Conservation (phyloP, 92 coral and sea anemone species). For the Epizoanthus ramosus region DNA sequence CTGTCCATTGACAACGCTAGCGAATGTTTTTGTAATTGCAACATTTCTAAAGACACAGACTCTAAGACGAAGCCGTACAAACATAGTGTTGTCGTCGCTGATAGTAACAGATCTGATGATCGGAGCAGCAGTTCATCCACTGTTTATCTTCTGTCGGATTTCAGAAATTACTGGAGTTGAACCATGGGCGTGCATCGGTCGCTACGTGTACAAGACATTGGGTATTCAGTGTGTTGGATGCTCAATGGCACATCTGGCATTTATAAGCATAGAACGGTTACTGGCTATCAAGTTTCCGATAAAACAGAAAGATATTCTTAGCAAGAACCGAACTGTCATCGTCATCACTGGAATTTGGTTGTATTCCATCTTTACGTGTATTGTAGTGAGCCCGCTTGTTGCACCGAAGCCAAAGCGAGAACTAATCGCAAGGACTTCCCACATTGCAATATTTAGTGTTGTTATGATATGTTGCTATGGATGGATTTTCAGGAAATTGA, state of each 20-base stretch:
- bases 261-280: constrained; percentile 32
- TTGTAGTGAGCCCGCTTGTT: background rate
- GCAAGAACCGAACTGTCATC: background rate
- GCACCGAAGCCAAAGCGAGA: constrained; percentile 18
- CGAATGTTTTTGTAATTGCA: constrained; percentile 1
- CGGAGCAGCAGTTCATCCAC: constrained; percentile 13
- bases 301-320: background rate
- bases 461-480: constrained; percentile 22
- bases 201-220: background rate
- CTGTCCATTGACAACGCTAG: background rate
- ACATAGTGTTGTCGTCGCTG: constrained; percentile 1
- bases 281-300: constrained; percentile 1
- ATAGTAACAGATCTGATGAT: constrained; percentile 24
- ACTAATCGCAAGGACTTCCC: background rate
- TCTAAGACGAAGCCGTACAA: background rate
- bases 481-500: constrained; percentile 11
- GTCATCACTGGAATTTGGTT: constrained; percentile 11
- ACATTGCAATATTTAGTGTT: background rate
- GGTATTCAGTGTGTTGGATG: background rate
- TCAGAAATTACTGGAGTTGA: constrained; percentile 14
- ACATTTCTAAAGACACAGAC: background rate
- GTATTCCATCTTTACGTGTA: background rate
- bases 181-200: constrained; percentile 6
- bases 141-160: background rate
- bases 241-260: constrained; percentile 19